Conservation (phyloP, 1,140 invertebrate species). For the Seison nebaliae region DNA sequence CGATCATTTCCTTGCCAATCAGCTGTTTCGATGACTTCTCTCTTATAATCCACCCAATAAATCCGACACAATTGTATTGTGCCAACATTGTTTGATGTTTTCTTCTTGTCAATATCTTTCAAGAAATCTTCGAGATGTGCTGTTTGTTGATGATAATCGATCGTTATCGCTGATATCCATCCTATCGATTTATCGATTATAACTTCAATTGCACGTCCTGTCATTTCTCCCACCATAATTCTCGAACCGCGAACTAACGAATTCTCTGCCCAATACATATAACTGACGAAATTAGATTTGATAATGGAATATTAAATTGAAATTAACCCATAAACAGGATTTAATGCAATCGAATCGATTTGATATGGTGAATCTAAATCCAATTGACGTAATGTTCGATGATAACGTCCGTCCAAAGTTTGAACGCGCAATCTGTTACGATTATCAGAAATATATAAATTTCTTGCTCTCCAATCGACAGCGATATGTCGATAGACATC, state of each 20-base stretch:
- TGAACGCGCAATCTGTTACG: no score
- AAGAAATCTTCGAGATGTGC: conserved; percentile 85
- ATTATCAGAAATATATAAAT: no score
- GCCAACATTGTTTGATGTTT: conserved; percentile 47
- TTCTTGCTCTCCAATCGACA: no score
- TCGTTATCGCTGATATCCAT: conserved; percentile 6
- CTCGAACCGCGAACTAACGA: neutral
- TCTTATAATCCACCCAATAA: conserved; percentile 79
- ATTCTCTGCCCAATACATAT: no score
- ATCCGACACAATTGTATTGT: conserved; percentile 56
- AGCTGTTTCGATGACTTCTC: conserved; percentile 66
- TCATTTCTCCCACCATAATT: conserved; percentile 7
- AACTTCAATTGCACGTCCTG: neutral
- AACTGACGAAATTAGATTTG: no score
- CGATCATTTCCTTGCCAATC: conserved; percentile 50
- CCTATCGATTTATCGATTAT: conserved; percentile 2
- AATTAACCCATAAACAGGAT: no score
- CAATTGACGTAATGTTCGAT: no score
- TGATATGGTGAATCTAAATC: no score
- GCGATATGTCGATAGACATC: no score
- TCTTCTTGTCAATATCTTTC: conserved; percentile 45
- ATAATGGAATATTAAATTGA: no score
- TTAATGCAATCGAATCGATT: no score
- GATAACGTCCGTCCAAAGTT: no score
- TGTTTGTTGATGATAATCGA: conserved; percentile 30